Conservation (phyloP, 2,888 invertebrate genomes). For the Cerceris rybyensis region DNA sequence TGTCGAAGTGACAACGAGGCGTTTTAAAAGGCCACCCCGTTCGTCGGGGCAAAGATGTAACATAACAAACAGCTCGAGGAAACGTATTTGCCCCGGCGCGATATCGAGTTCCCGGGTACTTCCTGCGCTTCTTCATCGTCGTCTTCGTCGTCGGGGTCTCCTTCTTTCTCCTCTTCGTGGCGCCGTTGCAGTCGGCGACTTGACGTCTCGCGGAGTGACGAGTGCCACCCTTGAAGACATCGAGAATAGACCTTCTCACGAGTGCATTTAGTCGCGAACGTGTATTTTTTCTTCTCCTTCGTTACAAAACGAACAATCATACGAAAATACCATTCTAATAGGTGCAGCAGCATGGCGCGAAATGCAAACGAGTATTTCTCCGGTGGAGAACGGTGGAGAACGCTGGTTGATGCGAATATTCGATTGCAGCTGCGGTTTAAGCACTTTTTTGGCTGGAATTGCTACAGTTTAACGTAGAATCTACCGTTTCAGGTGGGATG, state of each 20-base stretch:
- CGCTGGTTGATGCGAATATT: neutral
- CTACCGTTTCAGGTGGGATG: no score
- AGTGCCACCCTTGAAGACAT: constrained; percentile 70
- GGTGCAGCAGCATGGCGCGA: neutral
- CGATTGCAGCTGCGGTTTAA: no score
- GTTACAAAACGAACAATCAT: constrained; percentile 17
- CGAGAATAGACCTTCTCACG: constrained; percentile 71
- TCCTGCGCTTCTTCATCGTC: constrained; percentile 69
- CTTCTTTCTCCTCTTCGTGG: constrained; percentile 32
- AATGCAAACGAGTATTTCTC: neutral
- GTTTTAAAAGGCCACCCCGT: constrained; percentile 70
- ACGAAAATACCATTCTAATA: constrained; percentile 43
- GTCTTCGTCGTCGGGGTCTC: constrained; percentile 36
- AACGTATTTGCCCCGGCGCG: constrained; percentile 67
- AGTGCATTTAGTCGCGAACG: constrained; percentile 69
- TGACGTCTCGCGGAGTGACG: constrained; percentile 70
- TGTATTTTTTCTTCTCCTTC: constrained; percentile 22
- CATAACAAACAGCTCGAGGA: constrained; percentile 74
- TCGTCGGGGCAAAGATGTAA: constrained; percentile 68
- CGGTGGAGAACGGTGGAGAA: neutral
- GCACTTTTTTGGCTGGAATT: no score
- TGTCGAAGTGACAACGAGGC: constrained; percentile 57
- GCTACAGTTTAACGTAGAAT: no score
- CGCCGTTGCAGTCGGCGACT: constrained; percentile 67
- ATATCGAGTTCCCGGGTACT: constrained; percentile 76